Base-by-base conservation (phyloP, 2,797 vertebrate genomes). In the Pelochelys cantorii region DNA sequence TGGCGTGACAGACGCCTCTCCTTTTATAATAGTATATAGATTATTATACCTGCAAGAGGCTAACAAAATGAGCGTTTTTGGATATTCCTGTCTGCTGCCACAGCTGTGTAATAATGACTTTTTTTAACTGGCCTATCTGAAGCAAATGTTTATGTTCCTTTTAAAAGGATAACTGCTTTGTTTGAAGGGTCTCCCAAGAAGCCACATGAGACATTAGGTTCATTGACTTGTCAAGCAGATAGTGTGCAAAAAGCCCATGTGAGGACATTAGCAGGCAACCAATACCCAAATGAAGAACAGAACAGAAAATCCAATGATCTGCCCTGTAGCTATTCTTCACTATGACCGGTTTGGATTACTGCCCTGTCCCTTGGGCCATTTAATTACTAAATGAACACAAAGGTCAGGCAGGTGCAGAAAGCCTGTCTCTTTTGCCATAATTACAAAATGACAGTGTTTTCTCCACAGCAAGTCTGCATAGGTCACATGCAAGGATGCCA, bases 301-400 rank as follows among this genome's bases (percentile, higher is more conserved):
- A 88, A 81, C 8, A 1, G 86, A 52, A 88, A 87, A 84, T 65
- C 18, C 8, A 1, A 42, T 34, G 56, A 17, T 11, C 13, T 71
- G 56, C 48, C 27, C 71, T 27, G 34, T 1, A 1, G 65, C 56
- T 68, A 12, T 79, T 87, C 81, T 84, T 84, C 4, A 77, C 86
- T 90, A 12, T 68, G 48, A 78, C 75, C 68, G 53, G 14, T 80
- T 80, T 52, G 53, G n/a, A n/a, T n/a, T n/a, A n/a, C n/a, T n/a
- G n/a, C n/a, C n/a, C n/a, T n/a, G n/a, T n/a, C n/a, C n/a, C n/a
- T n/a, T n/a, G n/a, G n/a, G n/a, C n/a, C n/a, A n/a, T n/a, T n/a
- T n/a, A n/a, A n/a, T n/a, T n/a, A 71, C 93, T 89, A 96, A 97
- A 82, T 88, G 79, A 96, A 86, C 75, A 86, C 96, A 96, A 96